Evolutionary conservation across 2,113 vertebrate genomes (phyloP).

Genomic region (Oceanites oceanicus): DNA sequence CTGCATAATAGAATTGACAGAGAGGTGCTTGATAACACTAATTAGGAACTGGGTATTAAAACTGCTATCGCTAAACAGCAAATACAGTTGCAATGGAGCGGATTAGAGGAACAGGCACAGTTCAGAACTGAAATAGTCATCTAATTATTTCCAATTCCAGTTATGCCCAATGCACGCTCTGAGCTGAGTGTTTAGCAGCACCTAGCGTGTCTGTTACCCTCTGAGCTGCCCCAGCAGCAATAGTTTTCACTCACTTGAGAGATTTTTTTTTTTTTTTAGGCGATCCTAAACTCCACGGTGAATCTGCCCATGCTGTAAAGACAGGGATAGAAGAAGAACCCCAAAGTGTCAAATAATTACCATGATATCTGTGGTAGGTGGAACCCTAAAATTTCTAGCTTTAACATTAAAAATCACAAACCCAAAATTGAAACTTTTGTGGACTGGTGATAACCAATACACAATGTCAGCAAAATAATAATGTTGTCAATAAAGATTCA

Average conservation of each 20-base stretch:
- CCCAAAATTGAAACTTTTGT: background rate
- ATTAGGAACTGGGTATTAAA: constrained; percentile 46
- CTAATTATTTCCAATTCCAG: constrained; percentile 13
- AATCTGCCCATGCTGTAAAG: background rate
- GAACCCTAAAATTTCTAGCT: background rate
- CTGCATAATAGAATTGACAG: background rate
- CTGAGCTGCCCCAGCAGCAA: background rate
- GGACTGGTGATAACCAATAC: background rate
- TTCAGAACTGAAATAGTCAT: constrained; percentile 7
- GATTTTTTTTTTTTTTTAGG: background rate
- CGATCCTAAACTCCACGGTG: background rate
- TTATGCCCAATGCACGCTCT: background rate
- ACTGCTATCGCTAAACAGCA: background rate
- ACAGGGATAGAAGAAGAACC: background rate
- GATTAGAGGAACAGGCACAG: constrained; percentile 9
- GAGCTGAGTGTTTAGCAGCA: background rate
- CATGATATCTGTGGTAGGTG: background rate
- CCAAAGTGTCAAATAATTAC: background rate
- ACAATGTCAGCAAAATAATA: background rate
- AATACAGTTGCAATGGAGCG: background rate
- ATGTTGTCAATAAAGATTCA: background rate
- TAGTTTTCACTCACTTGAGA: background rate
- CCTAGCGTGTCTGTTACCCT: background rate
- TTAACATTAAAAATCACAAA: background rate
- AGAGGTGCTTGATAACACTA: constrained; percentile 22